Evolutionary conservation across 2,113 vertebrate genomes (phyloP).

Genomic region (Xenopus borealis): DNA sequence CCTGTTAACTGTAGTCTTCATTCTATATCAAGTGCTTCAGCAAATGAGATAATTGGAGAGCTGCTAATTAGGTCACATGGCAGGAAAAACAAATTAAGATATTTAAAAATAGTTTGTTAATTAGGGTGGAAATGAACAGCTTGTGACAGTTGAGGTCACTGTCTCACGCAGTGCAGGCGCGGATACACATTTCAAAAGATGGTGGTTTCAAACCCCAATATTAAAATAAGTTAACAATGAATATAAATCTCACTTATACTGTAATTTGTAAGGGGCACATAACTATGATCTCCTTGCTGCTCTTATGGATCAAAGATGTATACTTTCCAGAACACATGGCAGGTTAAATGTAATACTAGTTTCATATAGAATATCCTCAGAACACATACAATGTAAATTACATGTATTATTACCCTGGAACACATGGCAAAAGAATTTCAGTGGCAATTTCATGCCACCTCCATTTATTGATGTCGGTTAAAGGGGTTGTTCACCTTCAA

Average conservation of each 20-base stretch:
- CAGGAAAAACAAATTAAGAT: constrained; percentile 36
- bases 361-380: too few species aligned
- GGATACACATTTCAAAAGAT: background rate
- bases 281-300: too few species aligned
- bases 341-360: too few species aligned
- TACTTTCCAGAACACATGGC: too few species aligned
- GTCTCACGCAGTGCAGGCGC: constrained; percentile 3
- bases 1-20: background rate
- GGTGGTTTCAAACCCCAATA: background rate
- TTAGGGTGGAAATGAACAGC: constrained; percentile 39
- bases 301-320: too few species aligned
- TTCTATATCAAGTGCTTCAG: background rate
- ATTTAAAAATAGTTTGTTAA: constrained; percentile 38
- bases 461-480: too few species aligned
- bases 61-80: constrained; percentile 42
- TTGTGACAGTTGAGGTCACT: constrained; percentile 40
- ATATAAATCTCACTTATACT: background rate
- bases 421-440: too few species aligned
- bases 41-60: constrained; percentile 24
- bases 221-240: background rate
- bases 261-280: too few species aligned
- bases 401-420: too few species aligned
- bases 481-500: too few species aligned
- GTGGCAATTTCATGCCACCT: too few species aligned
- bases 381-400: too few species aligned